Base-by-base conservation (phyloP, 2,888 invertebrate species). In the Agonopterix arenella region DNA sequence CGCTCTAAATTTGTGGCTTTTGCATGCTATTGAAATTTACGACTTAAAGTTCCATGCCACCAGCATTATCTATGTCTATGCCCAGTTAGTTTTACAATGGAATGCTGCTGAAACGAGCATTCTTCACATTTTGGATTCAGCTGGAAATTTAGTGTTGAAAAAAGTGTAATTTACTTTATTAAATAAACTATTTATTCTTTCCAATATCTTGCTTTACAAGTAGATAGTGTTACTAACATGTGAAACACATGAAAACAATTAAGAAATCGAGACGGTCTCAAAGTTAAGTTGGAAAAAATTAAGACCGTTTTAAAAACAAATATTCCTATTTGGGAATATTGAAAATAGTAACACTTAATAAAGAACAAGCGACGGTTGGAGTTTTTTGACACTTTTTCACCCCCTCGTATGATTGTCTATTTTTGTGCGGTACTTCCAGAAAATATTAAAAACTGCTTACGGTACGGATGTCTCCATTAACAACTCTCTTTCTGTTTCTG, bases 361-460 rank as follows among this genome's bases (percentile, higher is more conserved):
- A 62, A 65, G 66, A 68, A 57, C 51, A 59, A 53, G 57, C 54
- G 58, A 60, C 62, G 70, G 68, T 64, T 56, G 58, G 46, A 44
- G 57, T 60, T 71, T 68, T 66, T 57, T 18, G 51, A 54, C 64
- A 65, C 76, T 75, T 69, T 69, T 61, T 62, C 61, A 62, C 68
- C 72, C 79, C 83, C 78, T n/a, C 52, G 58, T 58, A 68, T 66
- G 75, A 66, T 69, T 59, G 61, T 79, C 81, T 86, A 84, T 84
- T 84, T 80, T 66, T 59, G 70, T 69, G 63, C 55, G 59, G 68
- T 68, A 74, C 81, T 77, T 83, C 81, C 83, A 76, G 69, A 83
- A 83, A 85, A 84, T 88, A 88, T 88, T 86, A 86, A 86, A 86
- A 85, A 81, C 71, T 78, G 82, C 83, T 88, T 84, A 85, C 67